Conservation (phyloP, 2,113 vertebrate species). For the Amblyornis subalaris region DNA sequence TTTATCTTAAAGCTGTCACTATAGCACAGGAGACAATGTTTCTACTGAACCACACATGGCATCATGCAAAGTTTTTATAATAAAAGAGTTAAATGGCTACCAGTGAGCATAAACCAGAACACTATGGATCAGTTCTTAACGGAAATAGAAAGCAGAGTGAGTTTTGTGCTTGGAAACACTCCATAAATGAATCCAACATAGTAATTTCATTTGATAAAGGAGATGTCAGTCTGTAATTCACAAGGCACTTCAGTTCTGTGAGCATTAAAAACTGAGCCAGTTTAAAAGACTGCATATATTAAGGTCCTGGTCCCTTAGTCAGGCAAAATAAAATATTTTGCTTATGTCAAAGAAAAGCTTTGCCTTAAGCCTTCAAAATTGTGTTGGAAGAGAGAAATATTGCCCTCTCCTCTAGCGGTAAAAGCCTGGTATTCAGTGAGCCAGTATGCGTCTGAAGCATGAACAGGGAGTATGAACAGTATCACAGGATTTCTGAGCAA, state of each 20-base stretch:
- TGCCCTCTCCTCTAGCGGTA: background rate
- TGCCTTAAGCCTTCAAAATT: background rate
- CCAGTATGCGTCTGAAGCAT: background rate
- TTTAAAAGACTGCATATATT: conserved; percentile 26
- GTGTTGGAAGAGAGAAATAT: background rate
- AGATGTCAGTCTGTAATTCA: background rate
- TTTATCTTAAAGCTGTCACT: conserved; percentile 16
- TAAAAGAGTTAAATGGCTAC: background rate
- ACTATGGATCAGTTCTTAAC: background rate
- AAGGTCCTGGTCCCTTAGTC: background rate
- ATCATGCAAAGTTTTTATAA: background rate
- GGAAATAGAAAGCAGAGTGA: conserved; percentile 4
- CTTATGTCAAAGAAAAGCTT: background rate
- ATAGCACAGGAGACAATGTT: background rate
- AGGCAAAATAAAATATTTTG: conserved; percentile 30
- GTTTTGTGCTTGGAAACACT: background rate
- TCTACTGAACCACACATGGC: background rate
- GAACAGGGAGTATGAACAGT: background rate
- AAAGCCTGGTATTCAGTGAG: background rate
- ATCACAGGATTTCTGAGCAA: background rate
- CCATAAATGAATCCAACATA: background rate
- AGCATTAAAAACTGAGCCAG: background rate
- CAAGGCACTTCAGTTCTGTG: background rate
- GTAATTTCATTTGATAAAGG: background rate
- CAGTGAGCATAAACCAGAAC: background rate